A percentile compares a stretch with the other conserved stretches of the same genome.
Conservation (phyloP, 2,797 vertebrate species). For the Poecilia velifera region DNA sequence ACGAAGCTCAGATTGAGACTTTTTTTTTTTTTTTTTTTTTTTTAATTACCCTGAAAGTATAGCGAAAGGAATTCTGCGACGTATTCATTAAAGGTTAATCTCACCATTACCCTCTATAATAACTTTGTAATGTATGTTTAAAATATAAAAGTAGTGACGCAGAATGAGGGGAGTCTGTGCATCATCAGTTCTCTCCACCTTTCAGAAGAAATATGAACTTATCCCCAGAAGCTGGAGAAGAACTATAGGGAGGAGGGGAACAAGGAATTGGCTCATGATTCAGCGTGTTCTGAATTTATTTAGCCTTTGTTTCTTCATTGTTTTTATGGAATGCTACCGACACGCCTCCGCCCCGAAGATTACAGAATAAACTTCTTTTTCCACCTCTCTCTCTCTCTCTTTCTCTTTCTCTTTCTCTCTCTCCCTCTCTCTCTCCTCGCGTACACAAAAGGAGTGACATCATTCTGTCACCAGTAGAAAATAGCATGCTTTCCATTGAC, state of each 20-base stretch:
- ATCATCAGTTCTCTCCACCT: slow-evolving; percentile 41
- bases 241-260: slow-evolving; percentile 10
- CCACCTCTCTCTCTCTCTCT: slow-evolving; percentile 24
- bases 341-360: slow-evolving; percentile 26
- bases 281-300: slow-evolving; percentile 59
- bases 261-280: slow-evolving; percentile 62
- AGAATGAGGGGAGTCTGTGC: slow-evolving; percentile 1
- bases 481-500: slow-evolving; percentile 81
- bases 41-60: neutral
- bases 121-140: neutral
- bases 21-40: slow-evolving; percentile 20
- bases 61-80: neutral
- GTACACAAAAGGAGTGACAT: slow-evolving; percentile 67
- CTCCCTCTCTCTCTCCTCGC: slow-evolving; percentile 18
- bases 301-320: slow-evolving; percentile 44
- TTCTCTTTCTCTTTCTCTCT: too few species aligned
- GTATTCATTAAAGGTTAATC: neutral
- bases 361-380: slow-evolving; percentile 57
- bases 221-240: slow-evolving; percentile 34
- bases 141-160: neutral
- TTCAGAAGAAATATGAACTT: slow-evolving; percentile 39
- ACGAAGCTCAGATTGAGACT: slow-evolving; percentile 32
- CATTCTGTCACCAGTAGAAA: slow-evolving; percentile 73
- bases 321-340: slow-evolving; percentile 46
- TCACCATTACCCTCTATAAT: neutral